Conservation (phyloP, 2,113 vertebrate species). For the Protobothrops flavoviridis region DNA sequence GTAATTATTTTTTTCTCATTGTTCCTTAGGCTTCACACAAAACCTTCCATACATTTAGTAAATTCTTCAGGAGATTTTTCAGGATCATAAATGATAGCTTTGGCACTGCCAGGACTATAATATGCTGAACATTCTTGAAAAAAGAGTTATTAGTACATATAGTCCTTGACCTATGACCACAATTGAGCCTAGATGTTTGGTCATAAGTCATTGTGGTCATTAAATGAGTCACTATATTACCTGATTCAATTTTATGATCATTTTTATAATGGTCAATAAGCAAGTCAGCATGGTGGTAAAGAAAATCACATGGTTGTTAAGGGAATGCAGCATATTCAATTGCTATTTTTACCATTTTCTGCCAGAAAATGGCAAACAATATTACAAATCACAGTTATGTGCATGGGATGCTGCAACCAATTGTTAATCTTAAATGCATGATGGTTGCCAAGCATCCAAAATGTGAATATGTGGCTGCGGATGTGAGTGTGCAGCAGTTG, state of each 20-base stretch:
- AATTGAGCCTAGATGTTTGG: background rate
- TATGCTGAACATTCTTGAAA: background rate
- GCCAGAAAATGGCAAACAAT: background rate
- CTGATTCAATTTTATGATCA: background rate
- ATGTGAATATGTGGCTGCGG: background rate
- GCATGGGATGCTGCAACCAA: background rate
- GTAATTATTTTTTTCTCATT: background rate
- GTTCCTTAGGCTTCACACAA: background rate
- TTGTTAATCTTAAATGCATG: background rate
- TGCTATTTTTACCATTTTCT: background rate
- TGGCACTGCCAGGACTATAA: background rate
- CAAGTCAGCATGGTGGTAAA: background rate
- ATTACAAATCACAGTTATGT: background rate
- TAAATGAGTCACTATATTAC: background rate
- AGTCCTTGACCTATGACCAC: background rate
- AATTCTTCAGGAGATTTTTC: background rate
- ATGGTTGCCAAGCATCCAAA: background rate
- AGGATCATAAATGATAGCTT: background rate
- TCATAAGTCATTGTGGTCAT: background rate
- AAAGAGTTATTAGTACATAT: background rate
- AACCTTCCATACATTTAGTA: background rate
- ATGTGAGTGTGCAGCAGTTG: background rate
- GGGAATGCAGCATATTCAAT: background rate
- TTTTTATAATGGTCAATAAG: background rate
- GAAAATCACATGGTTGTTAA: background rate